phyloP scores from a whole-genome alignment of 92 coral and sea anemone species.

The Phenganax stokvisi region DNA sequence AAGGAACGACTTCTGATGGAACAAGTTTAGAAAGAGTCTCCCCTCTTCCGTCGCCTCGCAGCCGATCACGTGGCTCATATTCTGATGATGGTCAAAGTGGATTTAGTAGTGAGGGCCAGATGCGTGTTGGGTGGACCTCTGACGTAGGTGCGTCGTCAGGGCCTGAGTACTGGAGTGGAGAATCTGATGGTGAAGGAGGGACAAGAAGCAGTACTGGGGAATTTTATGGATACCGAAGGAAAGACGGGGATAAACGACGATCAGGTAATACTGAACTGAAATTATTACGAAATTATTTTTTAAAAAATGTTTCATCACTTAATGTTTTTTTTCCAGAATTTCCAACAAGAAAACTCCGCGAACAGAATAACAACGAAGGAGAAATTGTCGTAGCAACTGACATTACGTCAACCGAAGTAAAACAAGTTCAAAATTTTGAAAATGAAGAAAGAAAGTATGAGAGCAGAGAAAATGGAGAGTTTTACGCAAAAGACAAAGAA shows the following conservation, averaged over 20 bases:
- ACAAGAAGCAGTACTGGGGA: slow-evolving; percentile 19
- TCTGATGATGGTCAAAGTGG: slow-evolving; percentile 34
- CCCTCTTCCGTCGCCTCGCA: slow-evolving; percentile 28
- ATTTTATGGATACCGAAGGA: slow-evolving; percentile 18
- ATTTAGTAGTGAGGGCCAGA: slow-evolving; percentile 29
- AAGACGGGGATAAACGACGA: background rate
- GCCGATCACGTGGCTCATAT: slow-evolving; percentile 24
- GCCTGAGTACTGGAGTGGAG: slow-evolving; percentile 6
- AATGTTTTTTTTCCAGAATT: background rate
- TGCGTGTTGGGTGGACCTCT: slow-evolving; percentile 39
- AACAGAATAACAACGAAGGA: background rate
- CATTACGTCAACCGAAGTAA: slow-evolving; percentile 6
- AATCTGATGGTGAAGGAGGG: slow-evolving; percentile 23
- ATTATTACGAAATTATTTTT: no score
- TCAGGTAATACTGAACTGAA: background rate
- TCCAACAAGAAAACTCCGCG: slow-evolving; percentile 16
- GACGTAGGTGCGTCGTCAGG: slow-evolving; percentile 26
- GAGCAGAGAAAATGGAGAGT: slow-evolving; percentile 5
- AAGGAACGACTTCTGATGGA: slow-evolving; percentile 3
- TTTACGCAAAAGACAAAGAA: background rate
- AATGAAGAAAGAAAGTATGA: background rate
- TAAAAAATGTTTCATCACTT: no score
- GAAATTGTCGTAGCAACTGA: slow-evolving; percentile 11
- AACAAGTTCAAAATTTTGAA: background rate
- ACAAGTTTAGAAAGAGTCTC: slow-evolving; percentile 8